A percentile compares a stretch with the other conserved stretches of the same genome.
Conservation (phyloP, 1,140 invertebrate species). For the Drosophila lini region DNA sequence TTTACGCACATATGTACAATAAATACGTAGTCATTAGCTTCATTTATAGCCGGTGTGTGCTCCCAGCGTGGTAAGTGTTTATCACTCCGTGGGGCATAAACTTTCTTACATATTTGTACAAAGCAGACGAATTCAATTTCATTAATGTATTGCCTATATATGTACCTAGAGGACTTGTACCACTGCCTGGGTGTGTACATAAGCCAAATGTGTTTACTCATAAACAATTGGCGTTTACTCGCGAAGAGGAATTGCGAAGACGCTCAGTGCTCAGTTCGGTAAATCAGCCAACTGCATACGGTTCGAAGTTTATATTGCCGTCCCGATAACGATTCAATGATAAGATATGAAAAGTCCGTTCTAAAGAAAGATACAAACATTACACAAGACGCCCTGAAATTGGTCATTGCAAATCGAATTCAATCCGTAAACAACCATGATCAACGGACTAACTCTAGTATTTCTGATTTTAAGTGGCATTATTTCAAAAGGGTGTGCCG, state of each 20-base stretch:
- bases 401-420: conserved; percentile 27
- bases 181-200: conserved; percentile 17
- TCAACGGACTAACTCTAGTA: conserved; percentile 24
- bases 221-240: conserved; percentile 41
- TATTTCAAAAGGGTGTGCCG: conserved; percentile 26
- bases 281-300: conserved; percentile 40
- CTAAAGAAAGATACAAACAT: conserved; percentile 39
- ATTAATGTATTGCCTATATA: conserved; percentile 42
- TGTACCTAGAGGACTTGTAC: conserved; percentile 17
- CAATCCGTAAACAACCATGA: conserved; percentile 29
- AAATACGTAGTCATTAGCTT: conserved; percentile 20
- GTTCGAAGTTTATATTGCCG: conserved; percentile 30
- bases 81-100: conserved; percentile 38
- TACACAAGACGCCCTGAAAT: conserved; percentile 31
- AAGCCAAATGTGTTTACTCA: conserved; percentile 42
- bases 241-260: conserved; percentile 36
- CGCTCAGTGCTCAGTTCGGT: conserved; percentile 22
- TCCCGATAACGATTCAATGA: conserved; percentile 43
- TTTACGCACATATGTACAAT: not conserved
- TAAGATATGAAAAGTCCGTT: conserved; percentile 50
- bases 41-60: conserved; percentile 15
- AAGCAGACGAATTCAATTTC: conserved; percentile 17
- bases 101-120: conserved; percentile 24
- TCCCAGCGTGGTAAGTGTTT: conserved; percentile 40
- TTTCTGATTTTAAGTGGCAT: conserved; percentile 31